phyloP scores from a whole-genome alignment of 64 coral and sea anemone species.

The Stichodactyla helianthus region DNA sequence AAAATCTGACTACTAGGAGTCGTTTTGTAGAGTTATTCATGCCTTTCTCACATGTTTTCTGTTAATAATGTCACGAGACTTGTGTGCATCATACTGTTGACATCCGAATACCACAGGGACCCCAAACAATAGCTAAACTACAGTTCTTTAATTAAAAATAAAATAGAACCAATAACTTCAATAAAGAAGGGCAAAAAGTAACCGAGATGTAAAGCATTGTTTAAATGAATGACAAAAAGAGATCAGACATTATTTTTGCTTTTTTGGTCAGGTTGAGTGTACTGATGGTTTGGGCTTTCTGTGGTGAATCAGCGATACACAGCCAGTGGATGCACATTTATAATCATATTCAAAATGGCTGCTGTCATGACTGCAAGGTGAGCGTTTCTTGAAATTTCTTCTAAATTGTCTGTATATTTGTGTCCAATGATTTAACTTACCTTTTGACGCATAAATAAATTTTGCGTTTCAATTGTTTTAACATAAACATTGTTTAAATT shows the following conservation, averaged over 20 bases:
- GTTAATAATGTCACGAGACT: background rate
- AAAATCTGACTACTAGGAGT: background rate
- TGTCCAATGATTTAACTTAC: too few species aligned
- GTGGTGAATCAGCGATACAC: background rate
- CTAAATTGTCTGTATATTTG: background rate
- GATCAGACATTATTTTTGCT: too few species aligned
- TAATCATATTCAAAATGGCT: constrained; percentile 8
- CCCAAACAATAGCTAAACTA: background rate
- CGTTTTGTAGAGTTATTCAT: background rate
- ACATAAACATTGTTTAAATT: background rate
- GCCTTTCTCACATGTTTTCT: constrained; percentile 6
- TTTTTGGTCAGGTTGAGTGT: too few species aligned
- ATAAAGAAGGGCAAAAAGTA: too few species aligned
- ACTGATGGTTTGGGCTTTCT: background rate
- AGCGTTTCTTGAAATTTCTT: background rate
- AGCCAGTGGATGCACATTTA: background rate
- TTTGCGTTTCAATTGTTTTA: too few species aligned
- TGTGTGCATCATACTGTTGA: background rate
- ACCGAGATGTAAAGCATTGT: too few species aligned
- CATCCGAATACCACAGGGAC: background rate
- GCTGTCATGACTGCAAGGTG: background rate
- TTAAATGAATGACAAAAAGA: too few species aligned
- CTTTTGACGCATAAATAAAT: too few species aligned
- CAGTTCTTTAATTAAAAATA: too few species aligned
- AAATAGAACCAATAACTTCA: too few species aligned